phyloP scores from a whole-genome alignment of 2,888 invertebrate species.

The Galerucella nymphaeae region DNA sequence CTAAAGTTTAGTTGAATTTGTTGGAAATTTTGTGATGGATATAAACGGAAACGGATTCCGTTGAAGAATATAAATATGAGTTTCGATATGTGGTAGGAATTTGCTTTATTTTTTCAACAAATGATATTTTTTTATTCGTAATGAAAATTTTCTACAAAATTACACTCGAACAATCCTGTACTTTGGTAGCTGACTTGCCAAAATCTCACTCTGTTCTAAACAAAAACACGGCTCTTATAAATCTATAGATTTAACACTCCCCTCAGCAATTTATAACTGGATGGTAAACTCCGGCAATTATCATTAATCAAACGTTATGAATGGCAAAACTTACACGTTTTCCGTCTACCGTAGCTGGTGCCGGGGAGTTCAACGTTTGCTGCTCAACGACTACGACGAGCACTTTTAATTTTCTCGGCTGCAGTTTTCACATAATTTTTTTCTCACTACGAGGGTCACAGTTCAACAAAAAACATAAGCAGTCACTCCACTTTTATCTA shows the following conservation, averaged over 20 bases:
- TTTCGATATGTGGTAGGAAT: too few relatives aligned
- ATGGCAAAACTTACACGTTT: constrained; percentile 63
- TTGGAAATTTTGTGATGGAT: constrained; percentile 17
- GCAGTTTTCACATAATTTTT: constrained; percentile 29
- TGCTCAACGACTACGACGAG: constrained; percentile 39
- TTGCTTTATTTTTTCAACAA: not conserved
- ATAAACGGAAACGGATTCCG: constrained; percentile 4
- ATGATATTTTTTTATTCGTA: not conserved
- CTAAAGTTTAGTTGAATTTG: constrained; percentile 12
- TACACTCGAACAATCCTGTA: not conserved
- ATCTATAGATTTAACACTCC: constrained; percentile 55
- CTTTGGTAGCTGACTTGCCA: constrained; percentile 53
- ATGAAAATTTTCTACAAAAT: not conserved
- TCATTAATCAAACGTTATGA: constrained; percentile 65
- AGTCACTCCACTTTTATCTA: too few relatives aligned
- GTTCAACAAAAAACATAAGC: too few relatives aligned
- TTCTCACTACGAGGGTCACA: constrained; percentile 4
- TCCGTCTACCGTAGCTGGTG: constrained; percentile 39
- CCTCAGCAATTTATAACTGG: constrained; percentile 61
- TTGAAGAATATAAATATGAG: not conserved
- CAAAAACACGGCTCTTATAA: constrained; percentile 59
- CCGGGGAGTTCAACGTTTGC: constrained; percentile 26
- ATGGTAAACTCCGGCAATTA: constrained; percentile 61
- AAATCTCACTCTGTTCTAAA: constrained; percentile 55
- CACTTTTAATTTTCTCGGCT: constrained; percentile 57